A percentile compares a stretch with the other conserved stretches of the same genome.
Conservation (phyloP, 1,140 invertebrate species). For the Bombus terrestris region DNA sequence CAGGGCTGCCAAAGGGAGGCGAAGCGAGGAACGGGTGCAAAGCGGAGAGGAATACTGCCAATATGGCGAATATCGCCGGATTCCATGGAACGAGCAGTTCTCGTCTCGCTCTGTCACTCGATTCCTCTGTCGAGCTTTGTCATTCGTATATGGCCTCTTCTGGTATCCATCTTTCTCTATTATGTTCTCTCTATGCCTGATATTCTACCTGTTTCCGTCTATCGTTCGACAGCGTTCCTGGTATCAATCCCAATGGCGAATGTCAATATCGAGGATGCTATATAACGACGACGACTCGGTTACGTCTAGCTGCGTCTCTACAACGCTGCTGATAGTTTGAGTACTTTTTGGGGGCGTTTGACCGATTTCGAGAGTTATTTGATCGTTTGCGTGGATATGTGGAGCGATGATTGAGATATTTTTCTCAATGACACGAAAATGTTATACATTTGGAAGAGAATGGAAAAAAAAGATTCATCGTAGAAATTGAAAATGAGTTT, state of each 20-base stretch:
- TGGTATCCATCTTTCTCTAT: not conserved
- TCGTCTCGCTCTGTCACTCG: not conserved
- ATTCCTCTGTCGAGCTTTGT: not conserved
- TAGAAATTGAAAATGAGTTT: too few relatives aligned
- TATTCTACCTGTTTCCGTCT: conserved; percentile 10
- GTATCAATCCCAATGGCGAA: conserved; percentile 49
- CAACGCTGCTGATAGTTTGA: not conserved
- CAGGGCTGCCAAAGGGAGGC: conserved; percentile 55
- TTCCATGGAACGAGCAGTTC: conserved; percentile 36
- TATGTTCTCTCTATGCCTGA: not conserved
- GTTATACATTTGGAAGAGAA: too few relatives aligned
- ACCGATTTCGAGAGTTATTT: not conserved
- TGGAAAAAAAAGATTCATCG: too few relatives aligned
- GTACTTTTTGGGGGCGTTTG: not conserved
- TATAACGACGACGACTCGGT: conserved; percentile 24
- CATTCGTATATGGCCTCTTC: not conserved
- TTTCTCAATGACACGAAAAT: not conserved
- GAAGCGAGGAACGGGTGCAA: conserved; percentile 54
- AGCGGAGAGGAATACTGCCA: conserved; percentile 65
- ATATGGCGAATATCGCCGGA: conserved; percentile 66
- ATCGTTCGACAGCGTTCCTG: conserved; percentile 6
- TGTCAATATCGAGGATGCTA: conserved; percentile 50
- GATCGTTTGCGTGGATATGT: not conserved
- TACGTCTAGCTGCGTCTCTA: not conserved
- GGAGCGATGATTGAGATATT: not conserved